Evolutionary conservation across 2,888 invertebrate genomes (phyloP), one percentile per base, ranked within the genome.

Genomic region (Pimpla rufipes): DNA sequence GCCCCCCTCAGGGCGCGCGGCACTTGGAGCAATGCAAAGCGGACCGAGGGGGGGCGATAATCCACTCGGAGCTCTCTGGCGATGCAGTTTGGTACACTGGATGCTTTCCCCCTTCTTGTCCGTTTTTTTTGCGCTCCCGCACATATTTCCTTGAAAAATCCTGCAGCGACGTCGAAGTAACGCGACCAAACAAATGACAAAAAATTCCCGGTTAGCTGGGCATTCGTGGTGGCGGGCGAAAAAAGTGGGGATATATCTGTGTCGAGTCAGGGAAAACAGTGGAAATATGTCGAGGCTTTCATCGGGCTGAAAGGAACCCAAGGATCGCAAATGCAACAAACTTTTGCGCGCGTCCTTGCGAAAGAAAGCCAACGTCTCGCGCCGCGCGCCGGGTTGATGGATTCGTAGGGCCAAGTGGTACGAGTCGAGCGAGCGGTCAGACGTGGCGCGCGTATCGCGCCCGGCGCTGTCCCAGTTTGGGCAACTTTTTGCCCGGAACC

Each of bases 301-400:
- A 81, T 76, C 81, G 76, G 5, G 66, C 57, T 81, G 66, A 76
- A 66, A 81, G 76, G 71, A 37, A 66, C 16, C 21, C 55, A 21
- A 62, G 45, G 57, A 74, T 45, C n/a, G 42, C 18, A 29, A 18
- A 35, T 18, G 52, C 42, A 67, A 16, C 23, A 59, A 59, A 71
- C n/a, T 57, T 78, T 67, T 77, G 29, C 29, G 52, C 13, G 18
- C 18, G 21, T 23, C n/a, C 13, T 50, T 37, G 47, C 10, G 7
- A 76, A 40, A 71, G 21, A 81, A 59, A 59, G 37, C 40, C 1
- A 52, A 68, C 29, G 16, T 57, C 70, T 35, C 8, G 57, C 47
- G 35, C 52, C 23, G 29, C 2, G 29, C 29, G 29, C 29, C 29
- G 3, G 29, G 3, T 23, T 57, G 70, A 66, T 47, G 59, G 45